A percentile compares a stretch with the other conserved stretches of the same genome.
These are phyloP conservation scores for Physocephala rufipes DNA, from an alignment of 2,888 invertebrate genomes.

Conservation along the genomic window DNA sequence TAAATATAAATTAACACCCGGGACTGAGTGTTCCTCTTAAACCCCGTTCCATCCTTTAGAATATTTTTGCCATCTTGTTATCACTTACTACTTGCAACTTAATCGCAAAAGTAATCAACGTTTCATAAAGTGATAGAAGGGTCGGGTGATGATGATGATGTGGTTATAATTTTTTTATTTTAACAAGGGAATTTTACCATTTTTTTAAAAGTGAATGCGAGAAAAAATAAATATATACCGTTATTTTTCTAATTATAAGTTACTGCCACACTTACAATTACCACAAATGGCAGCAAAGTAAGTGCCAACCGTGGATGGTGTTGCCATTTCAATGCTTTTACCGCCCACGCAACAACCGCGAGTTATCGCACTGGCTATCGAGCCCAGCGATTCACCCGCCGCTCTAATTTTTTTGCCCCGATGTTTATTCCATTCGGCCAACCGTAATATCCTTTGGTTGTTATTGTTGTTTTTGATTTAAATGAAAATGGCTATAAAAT, in stretches of 20 bases:
- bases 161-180: constrained; percentile 58
- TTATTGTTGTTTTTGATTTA: constrained; percentile 30
- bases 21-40: not conserved
- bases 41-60: not conserved
- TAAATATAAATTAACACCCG: constrained; percentile 22
- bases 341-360: constrained; percentile 4
- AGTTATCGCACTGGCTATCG: constrained; percentile 4
- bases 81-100: not conserved
- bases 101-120: constrained; percentile 19
- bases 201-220: constrained; percentile 45
- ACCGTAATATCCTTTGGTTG: not conserved
- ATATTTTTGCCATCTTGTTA: not conserved
- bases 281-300: constrained; percentile 34
- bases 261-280: constrained; percentile 46
- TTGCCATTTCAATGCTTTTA: not conserved
- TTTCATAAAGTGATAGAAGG: constrained; percentile 26
- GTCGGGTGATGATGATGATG: constrained; percentile 38
- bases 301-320: not conserved
- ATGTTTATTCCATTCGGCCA: not conserved
- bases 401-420: constrained; percentile 23
- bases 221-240: constrained; percentile 35
- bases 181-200: constrained; percentile 53
- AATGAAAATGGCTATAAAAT: constrained; percentile 50
- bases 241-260: constrained; percentile 49
- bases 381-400: constrained; percentile 17